Evolutionary conservation across 2,113 vertebrate genomes (phyloP), one percentile per base, ranked within the genome.

Genomic region (Elephantulus edwardii): DNA sequence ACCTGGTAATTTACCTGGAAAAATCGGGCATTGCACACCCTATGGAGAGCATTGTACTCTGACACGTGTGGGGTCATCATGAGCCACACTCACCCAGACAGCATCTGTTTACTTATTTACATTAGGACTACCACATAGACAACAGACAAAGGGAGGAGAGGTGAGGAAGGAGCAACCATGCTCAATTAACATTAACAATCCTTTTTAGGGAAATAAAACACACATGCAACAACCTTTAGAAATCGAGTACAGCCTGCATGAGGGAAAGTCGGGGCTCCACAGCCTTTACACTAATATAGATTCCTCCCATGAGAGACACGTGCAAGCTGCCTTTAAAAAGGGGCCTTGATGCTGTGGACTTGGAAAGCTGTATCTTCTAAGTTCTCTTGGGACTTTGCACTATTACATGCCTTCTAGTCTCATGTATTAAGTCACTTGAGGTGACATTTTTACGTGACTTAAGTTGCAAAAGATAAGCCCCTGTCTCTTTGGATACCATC

Each of bases 381-480:
- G 78, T 46, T 90, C 56, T 90, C 93, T 84, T 1, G 71, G 16
- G 44, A 90, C n/a, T 35, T 77, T 24, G 86, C 42, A 64, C 50
- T 75, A 40, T 85, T 70, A 26, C 8, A 40, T 20, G 33, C 60
- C 16, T 70, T 35, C 62, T 74, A 12, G 40, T 86, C 71, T 93
- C 83, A 68, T 72, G 79, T 33, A 91, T 86, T 78, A 92, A 64
- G 71, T 79, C 50, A 60, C 42, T 77, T 78, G 71, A 85, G 38
- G 40, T 72, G 60, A 87, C 85, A 88, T 68, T 46, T 10, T 93
- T 52, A 76, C 40, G 35, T 85, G 83, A 94, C 81, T 77, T 92
- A 81, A 91, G 26, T 38, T 66, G 66, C 66, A 80, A 85, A 90
- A 79, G 56, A 76, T 88, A 85, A 90, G 89, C 62, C 52, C 8